Percentiles rank a stretch among this genome's conserved stretches.
These are phyloP conservation scores for Acanthornis magna DNA, from an alignment of 2,797 vertebrate genomes.

Conservation along the genomic window DNA sequence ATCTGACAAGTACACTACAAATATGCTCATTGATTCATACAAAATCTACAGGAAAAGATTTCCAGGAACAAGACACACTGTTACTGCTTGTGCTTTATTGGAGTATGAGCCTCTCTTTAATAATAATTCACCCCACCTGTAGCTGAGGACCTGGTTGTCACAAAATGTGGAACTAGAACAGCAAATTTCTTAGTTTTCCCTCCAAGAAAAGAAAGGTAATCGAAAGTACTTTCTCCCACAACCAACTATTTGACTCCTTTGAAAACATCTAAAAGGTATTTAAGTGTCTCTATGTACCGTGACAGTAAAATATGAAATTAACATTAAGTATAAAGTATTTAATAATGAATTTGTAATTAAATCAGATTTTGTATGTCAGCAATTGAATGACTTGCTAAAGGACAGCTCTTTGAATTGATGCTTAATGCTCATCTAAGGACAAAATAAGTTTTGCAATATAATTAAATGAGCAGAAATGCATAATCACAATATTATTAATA, in stretches of 20 bases:
- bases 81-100: not conserved
- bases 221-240: not conserved
- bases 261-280: not conserved
- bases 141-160: not conserved
- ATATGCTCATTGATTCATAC: not conserved
- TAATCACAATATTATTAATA: constrained; percentile 71
- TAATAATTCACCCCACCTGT: not conserved
- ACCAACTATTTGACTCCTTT: not conserved
- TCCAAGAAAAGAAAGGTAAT: not conserved
- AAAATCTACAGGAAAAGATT: not conserved
- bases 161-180: not conserved
- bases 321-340: not conserved
- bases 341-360: constrained; percentile 47
- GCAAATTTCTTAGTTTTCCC: not conserved
- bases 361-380: constrained; percentile 10
- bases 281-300: not conserved
- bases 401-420: constrained; percentile 25
- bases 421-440: constrained; percentile 55
- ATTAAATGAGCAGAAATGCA: constrained; percentile 65
- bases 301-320: not conserved
- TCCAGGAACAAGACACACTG: not conserved
- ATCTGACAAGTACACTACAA: not conserved
- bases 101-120: not conserved
- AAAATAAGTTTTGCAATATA: constrained; percentile 61
- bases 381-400: constrained; percentile 30